phyloP scores from a whole-genome alignment of 2,113 vertebrate genomes.

The Nansenia antarctica region DNA sequence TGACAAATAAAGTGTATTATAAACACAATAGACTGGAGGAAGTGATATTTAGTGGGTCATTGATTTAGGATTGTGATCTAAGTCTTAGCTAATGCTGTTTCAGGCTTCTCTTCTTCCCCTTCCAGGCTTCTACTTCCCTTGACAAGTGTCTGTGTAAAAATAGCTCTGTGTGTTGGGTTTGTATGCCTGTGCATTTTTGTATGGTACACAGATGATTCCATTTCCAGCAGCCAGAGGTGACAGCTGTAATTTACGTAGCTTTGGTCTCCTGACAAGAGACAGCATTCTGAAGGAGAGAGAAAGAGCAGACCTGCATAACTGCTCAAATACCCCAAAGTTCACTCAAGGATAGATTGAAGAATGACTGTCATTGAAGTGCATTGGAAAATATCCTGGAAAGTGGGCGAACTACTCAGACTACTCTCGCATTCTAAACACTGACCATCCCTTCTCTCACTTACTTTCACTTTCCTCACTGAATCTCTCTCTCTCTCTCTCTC shows the following conservation, averaged over 20 bases:
- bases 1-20: no score
- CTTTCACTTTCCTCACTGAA: conserved; percentile 2
- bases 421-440: neutral
- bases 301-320: conserved; percentile 30
- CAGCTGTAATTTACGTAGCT: conserved; percentile 30
- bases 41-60: neutral
- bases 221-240: neutral
- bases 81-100: neutral
- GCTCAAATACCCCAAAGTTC: conserved; percentile 15
- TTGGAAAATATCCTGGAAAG: neutral
- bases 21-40: no score
- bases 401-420: neutral
- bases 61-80: no score
- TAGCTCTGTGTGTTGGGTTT: neutral
- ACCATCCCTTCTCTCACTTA: neutral
- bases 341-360: conserved; percentile 12
- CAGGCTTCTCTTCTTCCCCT: neutral
- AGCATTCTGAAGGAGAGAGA: conserved; percentile 14
- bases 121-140: neutral
- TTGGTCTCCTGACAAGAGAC: conserved; percentile 20
- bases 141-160: neutral
- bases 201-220: neutral
- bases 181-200: neutral
- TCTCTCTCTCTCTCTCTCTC: neutral
- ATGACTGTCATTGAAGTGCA: conserved; percentile 25